phyloP scores from a whole-genome alignment of 1,140 invertebrate species.

The Calephelis virginiensis region DNA sequence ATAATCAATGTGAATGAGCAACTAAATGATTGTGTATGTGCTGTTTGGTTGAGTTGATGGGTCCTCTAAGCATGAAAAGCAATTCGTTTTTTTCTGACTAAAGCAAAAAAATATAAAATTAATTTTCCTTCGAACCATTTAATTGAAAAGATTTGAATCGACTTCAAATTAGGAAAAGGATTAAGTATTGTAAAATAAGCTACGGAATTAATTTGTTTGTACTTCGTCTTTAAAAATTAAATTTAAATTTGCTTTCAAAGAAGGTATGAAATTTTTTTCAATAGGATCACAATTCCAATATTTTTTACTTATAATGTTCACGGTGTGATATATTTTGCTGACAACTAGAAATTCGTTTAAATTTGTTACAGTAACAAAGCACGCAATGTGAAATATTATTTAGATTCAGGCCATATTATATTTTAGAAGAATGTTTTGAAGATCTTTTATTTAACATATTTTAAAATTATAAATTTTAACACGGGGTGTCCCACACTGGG shows the following conservation, averaged over 20 bases:
- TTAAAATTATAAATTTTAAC: no score
- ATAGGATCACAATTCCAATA: background rate
- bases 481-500: no score
- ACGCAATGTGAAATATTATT: no score
- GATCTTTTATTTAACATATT: no score
- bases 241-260: background rate
- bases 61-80: slow-evolving; percentile 55
- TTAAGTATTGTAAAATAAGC: background rate
- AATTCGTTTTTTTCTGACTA: slow-evolving; percentile 40
- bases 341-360: no score
- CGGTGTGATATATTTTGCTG: no score
- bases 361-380: no score
- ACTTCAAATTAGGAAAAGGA: slow-evolving; percentile 11
- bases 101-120: slow-evolving; percentile 12
- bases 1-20: slow-evolving; percentile 47
- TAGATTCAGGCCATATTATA: no score
- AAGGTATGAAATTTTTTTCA: background rate
- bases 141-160: slow-evolving; percentile 21
- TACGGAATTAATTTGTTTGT: background rate
- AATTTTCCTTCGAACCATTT: background rate
- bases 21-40: slow-evolving; percentile 67
- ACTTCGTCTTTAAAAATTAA: background rate
- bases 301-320: no score
- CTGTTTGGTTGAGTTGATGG: slow-evolving; percentile 68
- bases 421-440: no score